Percentiles rank a stretch among this genome's conserved stretches.
phyloP scores from a whole-genome alignment of 2,888 invertebrate species.

The Agelastica alni region DNA sequence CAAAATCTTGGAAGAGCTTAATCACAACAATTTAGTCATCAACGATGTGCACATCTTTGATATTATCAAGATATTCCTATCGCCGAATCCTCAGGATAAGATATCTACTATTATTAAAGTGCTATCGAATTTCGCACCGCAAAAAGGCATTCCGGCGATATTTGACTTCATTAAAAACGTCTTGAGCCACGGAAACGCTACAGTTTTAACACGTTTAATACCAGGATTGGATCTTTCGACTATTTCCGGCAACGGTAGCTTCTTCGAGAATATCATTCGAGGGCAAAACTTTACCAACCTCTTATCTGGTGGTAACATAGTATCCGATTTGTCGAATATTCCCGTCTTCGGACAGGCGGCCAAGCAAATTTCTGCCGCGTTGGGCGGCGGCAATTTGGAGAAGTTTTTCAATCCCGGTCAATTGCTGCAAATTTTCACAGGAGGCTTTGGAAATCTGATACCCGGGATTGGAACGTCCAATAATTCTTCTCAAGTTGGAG shows the following conservation, averaged over 20 bases:
- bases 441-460: neutral
- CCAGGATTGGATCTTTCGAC: slow-evolving; percentile 10
- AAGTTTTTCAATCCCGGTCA: neutral
- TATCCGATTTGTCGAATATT: slow-evolving; percentile 5
- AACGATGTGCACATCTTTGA: slow-evolving; percentile 22
- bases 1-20: slow-evolving; percentile 7
- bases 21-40: slow-evolving; percentile 13
- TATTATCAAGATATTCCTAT: slow-evolving; percentile 13
- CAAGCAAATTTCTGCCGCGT: neutral
- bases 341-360: slow-evolving; percentile 8
- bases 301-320: slow-evolving; percentile 3
- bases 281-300: slow-evolving; percentile 7
- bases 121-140: slow-evolving; percentile 9
- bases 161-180: slow-evolving; percentile 11
- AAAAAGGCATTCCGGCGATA: slow-evolving; percentile 9
- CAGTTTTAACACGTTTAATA: neutral
- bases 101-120: slow-evolving; percentile 6
- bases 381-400: neutral
- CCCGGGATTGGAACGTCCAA: neutral
- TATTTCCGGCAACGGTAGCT: slow-evolving; percentile 3
- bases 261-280: slow-evolving; percentile 4
- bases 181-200: neutral
- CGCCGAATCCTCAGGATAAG: slow-evolving; percentile 14
- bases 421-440: neutral
- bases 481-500: slow-evolving; percentile 2